These are phyloP conservation scores for Ormyrus thymus DNA, from an alignment of 2,888 invertebrate genomes.

Conservation along the genomic window DNA sequence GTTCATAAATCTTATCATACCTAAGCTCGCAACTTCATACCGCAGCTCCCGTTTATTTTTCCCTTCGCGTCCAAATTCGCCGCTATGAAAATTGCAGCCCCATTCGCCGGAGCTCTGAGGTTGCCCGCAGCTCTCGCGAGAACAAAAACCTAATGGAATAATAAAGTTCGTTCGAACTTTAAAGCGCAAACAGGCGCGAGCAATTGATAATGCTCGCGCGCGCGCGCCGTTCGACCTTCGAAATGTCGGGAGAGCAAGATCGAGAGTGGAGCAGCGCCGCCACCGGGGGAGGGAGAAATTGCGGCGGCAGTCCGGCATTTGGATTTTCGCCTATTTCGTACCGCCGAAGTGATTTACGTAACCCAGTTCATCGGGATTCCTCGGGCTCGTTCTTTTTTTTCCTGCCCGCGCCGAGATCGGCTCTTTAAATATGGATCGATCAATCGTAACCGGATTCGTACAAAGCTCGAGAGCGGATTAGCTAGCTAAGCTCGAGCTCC, in stretches of 20 bases:
- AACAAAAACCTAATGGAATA: conserved; percentile 10
- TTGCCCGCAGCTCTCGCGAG: no score
- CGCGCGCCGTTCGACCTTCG: conserved; percentile 10
- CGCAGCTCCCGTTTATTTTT: no score
- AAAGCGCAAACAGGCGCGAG: background rate
- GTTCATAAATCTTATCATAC: no score
- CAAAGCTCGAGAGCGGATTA: background rate
- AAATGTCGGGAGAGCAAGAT: background rate
- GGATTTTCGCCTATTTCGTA: conserved; percentile 31
- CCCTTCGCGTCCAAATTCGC: no score
- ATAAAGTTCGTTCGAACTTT: conserved; percentile 11
- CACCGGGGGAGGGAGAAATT: background rate
- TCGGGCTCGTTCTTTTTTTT: background rate
- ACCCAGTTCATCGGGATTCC: conserved; percentile 17
- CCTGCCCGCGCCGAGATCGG: no score
- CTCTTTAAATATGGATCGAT: conserved; percentile 13
- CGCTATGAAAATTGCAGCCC: no score
- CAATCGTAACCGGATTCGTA: background rate
- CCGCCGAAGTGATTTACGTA: background rate
- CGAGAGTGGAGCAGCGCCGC: conserved; percentile 13
- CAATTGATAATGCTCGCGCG: conserved; percentile 1
- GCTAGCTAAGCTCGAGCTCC: background rate
- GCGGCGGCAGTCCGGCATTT: background rate
- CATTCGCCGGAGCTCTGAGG: no score
- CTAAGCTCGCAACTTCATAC: no score